Conservation (phyloP, 2,797 vertebrate genomes). For the Rhinophrynus dorsalis region DNA sequence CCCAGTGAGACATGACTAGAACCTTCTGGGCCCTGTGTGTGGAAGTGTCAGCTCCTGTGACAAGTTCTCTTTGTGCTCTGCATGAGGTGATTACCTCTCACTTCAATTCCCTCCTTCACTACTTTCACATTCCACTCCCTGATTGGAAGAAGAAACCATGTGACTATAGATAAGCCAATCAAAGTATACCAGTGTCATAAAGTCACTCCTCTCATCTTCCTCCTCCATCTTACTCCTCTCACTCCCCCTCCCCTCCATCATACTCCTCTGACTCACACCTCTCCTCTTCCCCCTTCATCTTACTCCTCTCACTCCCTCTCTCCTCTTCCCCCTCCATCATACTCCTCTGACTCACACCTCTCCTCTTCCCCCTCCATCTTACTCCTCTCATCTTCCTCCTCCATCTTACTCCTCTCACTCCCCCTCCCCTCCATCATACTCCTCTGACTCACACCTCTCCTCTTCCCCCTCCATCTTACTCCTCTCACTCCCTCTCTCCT, state of each 20-base stretch:
- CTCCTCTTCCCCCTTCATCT: neutral
- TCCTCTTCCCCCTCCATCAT: neutral
- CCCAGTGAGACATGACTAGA: no score
- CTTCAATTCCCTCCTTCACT: no score
- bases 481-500: neutral
- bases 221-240: neutral
- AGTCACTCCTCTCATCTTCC: neutral
- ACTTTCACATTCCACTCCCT: no score
- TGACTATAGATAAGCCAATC: no score
- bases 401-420: neutral
- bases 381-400: neutral
- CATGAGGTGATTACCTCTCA: no score
- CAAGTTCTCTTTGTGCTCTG: no score
- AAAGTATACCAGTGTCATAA: no score
- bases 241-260: neutral
- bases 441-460: neutral
- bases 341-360: neutral
- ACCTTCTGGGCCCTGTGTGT: no score
- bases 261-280: neutral
- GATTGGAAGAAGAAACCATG: no score
- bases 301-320: neutral
- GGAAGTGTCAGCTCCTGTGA: no score
- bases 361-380: neutral
- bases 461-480: neutral
- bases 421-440: neutral